Evolutionary conservation across 2,113 vertebrate genomes (phyloP).

Genomic region (Phalacrocorax carbo): DNA sequence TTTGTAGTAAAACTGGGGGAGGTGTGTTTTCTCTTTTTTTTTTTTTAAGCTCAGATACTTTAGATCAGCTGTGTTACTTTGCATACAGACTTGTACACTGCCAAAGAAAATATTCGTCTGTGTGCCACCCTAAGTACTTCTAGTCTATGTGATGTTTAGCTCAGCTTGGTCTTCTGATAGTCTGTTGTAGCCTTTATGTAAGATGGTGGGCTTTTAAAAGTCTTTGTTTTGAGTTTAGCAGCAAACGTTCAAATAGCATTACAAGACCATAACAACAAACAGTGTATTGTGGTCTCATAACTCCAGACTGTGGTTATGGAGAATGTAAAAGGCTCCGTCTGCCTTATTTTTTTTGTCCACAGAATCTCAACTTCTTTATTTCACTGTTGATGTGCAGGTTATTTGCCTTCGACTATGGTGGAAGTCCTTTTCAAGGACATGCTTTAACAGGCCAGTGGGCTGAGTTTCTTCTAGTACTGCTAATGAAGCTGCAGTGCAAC

Average conservation of each 20-base stretch:
- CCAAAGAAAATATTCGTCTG: constrained; percentile 62
- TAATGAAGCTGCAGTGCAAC: background rate
- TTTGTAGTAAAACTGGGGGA: background rate
- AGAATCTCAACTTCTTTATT: background rate
- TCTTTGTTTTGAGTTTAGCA: constrained; percentile 44
- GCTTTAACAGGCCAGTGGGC: background rate
- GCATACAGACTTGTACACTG: constrained; percentile 44
- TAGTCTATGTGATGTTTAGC: constrained; percentile 49
- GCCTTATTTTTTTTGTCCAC: background rate
- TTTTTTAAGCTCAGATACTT: constrained; percentile 18
- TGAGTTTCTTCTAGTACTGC: background rate
- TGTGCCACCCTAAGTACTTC: constrained; percentile 52
- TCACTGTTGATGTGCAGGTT: background rate
- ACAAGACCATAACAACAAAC: background rate
- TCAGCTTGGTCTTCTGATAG: constrained; percentile 42
- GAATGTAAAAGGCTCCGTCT: background rate
- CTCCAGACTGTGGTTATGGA: background rate
- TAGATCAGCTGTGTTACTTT: constrained; percentile 14
- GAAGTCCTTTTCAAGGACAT: background rate
- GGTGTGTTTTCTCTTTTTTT: background rate
- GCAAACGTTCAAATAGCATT: background rate
- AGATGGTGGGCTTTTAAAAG: constrained; percentile 34
- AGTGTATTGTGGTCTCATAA: background rate
- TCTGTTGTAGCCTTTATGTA: constrained; percentile 36
- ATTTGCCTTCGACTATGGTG: background rate